Evolutionary conservation across 92 coral and sea anemone species (phyloP).

Genomic region (Phymanthus crucifer): DNA sequence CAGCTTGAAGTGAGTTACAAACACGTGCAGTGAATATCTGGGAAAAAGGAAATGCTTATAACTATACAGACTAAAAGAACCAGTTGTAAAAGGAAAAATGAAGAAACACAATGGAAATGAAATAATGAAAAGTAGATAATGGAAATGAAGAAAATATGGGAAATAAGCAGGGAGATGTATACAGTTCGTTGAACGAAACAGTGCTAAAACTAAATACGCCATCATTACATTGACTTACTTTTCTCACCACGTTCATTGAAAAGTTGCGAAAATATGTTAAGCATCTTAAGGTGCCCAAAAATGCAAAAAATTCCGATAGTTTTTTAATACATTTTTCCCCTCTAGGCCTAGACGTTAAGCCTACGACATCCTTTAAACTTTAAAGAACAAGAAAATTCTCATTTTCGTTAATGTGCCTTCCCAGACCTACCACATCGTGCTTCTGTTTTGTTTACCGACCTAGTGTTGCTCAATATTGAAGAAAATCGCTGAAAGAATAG

Average conservation of each 20-base stretch:
- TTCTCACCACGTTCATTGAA: not conserved
- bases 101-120: no score
- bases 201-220: no score
- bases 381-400: not conserved
- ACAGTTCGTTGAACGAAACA: not conserved
- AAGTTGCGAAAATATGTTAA: not conserved
- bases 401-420: not conserved
- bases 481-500: not conserved
- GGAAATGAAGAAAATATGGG: not conserved
- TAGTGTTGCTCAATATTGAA: not conserved
- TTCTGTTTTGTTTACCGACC: not conserved
- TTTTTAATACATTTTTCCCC: not conserved
- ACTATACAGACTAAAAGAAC: no score
- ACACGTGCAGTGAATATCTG: no score
- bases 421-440: not conserved
- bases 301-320: slow-evolving; percentile 2
- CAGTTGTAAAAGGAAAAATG: no score
- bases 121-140: not conserved
- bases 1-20: no score
- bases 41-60: no score
- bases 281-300: not conserved
- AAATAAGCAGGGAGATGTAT: not conserved
- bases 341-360: slow-evolving; percentile 6
- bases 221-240: no score
- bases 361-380: not conserved